Evolutionary conservation across 1,140 invertebrate species (phyloP), one percentile per base, ranked within the genome.

Genomic region (Dendrolimus kikuchii): DNA sequence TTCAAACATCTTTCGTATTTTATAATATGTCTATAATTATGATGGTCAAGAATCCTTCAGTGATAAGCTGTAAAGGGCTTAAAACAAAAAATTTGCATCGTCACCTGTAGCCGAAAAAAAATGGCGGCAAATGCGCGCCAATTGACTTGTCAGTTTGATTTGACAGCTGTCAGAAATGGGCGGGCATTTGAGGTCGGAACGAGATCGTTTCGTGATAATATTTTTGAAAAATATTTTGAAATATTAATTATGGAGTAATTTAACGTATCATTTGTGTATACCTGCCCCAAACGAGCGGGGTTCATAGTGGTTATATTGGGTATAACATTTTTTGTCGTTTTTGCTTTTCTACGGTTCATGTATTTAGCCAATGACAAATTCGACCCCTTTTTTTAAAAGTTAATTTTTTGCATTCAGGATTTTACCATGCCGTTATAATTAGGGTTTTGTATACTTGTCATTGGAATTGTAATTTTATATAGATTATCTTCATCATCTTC

Each of bases 141-240:
- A 77, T 70, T 55, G 46, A 77, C 70, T 57, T 78, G 77, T 81
- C 74, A 68, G 57, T 57, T 68, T 77, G 61, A 66, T 81, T 68
- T 77, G 77, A 81, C 77, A 81, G 73, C 67, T 78, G 77, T 77
- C 77, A 75, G 39, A 64, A 64, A 57, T 59, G 59, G 68, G 66
- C 66, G 68, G 50, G 64, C 61, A 62, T 72, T 67, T 73, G 69
- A 40, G 39, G 48, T 62, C 65, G 68, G 70, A 69, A 66, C 58
- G 61, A 64, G 69, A 76, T 76, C 57, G 55, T 40, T 45, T 44
- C 47, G 39, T 50, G 64, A 60, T 56, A 58, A 7, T 37, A 7
- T 40, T 74, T 74, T 62, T 48, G 51, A 43, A 66, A 46, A 64
- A 64, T 70, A 63, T 70, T 72, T 68, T 60, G 47, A 57, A 41